Evolutionary conservation across 2,888 invertebrate genomes (phyloP), one percentile per base, ranked within the genome.

Genomic region (Pimpla rufipes): DNA sequence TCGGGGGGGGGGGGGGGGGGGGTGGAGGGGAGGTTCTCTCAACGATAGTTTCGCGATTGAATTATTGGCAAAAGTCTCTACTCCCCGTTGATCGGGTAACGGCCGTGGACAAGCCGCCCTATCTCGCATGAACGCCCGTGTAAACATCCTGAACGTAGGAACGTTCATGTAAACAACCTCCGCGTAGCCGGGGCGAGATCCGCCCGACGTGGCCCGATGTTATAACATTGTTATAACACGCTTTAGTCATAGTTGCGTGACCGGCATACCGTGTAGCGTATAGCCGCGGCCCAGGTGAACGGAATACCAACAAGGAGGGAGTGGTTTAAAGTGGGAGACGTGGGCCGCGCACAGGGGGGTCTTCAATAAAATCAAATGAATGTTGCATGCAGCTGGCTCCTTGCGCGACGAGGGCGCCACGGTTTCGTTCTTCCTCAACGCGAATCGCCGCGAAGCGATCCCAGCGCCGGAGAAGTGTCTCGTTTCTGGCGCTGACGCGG

Each of bases 191-290:
- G 8, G 42, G n/a, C 23, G 13, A 35, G 35, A 64, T 16, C 57
- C 71, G 57, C 42, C 71, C 71, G 71, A 52, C 29, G 71, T 79
- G 70, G n/a, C 55, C 21, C 29, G 13, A 62, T 40, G 37, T 37
- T 62, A 76, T 79, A 79, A 83, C 76, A 67, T 79, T 73, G 79
- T 83, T 83, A 83, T 79, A 79, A 71, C 76, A 67, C 59, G 79
- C 59, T 83, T 79, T 59, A 76, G 83, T 79, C 71, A 79, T 76
- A 71, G 59, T 71, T 62, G 50, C 79, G 79, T 79, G 83, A 83
- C 83, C 71, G 76, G 76, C 76, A 79, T 79, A 76, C 76, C 76
- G 3, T 29, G 40, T 13, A 50, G 64, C 8, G 2, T 29, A 66
- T 21, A 18, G 47, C 42, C 55, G 64, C 5, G 50, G 3, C 29